Base-by-base conservation (phyloP, 2,888 invertebrate species). In the Philonicus albiceps region DNA sequence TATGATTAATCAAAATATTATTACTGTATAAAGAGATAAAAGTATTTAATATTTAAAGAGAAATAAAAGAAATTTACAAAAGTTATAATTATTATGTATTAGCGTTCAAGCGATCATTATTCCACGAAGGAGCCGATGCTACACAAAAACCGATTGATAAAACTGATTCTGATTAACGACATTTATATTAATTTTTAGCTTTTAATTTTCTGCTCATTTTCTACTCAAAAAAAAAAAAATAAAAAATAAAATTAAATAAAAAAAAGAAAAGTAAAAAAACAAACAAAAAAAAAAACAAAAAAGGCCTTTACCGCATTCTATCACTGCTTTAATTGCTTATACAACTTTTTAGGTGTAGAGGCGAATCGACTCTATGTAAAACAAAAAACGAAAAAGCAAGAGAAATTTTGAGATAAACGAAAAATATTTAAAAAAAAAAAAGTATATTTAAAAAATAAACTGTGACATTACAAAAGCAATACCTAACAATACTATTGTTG, bases 31-130 rank as follows among this genome's bases (percentile, higher is more conserved):
- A 55, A 81, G 64, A 81, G 81, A 81, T 55, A 55, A 81, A 76
- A 81, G 49, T 78, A 78, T 78, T 78, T 78, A 78, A 81, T 81
- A 81, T 81, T 81, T 55, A 81, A 81, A 80, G 49, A 49, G 31
- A 49, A 81, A 81, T 81, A 81, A 81, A 81, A 55, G 81, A 81
- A 81, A 81, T 81, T 81, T 81, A 81, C 81, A 81, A 81, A 81
- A 64, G 81, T 81, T 81, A 81, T 22, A 81, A 81, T 81, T 81
- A 81, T 81, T 81, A 81, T 81, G 34, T n/a, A 81, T 81, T 81
- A 81, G 81, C 53, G 64, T 81, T 81, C 81, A 55, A 49, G 30
- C 53, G 55, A 34, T 80, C 53, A 81, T 81, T 81, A 81, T 64
- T 81, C 64, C 81, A 81, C 16, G n/a, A 55, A 49, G 81, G 55